A percentile compares a stretch with the other conserved stretches of the same genome.
These are phyloP conservation scores for Unio pictorum DNA, from an alignment of 2,888 invertebrate genomes.

Conservation along the genomic window DNA sequence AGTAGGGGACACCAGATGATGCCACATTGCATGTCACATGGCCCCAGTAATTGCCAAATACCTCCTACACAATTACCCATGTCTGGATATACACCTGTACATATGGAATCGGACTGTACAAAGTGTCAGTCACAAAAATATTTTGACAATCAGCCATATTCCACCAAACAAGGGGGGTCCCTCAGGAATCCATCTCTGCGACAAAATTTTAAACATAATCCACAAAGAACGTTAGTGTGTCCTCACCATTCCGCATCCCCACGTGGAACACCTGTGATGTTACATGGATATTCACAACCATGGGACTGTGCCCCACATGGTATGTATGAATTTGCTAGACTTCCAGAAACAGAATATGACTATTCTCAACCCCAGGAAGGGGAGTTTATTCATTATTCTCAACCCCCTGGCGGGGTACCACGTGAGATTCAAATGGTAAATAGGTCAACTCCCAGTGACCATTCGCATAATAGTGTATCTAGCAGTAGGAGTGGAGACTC, in stretches of 20 bases:
- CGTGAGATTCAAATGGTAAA: no score
- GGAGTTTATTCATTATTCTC: no score
- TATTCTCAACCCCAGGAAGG: conserved; percentile 26
- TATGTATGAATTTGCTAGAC: conserved; percentile 25
- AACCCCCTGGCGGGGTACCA: no score
- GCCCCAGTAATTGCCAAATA: conserved; percentile 59
- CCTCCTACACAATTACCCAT: conserved; percentile 46
- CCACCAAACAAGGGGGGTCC: conserved; percentile 18
- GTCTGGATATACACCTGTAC: conserved; percentile 38
- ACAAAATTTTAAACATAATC: conserved; percentile 18
- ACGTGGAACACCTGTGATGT: conserved; percentile 38
- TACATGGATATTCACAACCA: conserved; percentile 36
- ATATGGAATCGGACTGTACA: conserved; percentile 53
- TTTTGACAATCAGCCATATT: conserved; percentile 33
- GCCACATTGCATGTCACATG: conserved; percentile 9
- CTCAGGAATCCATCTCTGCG: conserved; percentile 19
- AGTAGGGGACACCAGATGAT: conserved; percentile 49
- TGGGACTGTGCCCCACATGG: conserved; percentile 30
- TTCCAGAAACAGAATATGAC: conserved; percentile 17
- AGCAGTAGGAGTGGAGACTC: no score
- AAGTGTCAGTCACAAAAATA: conserved; percentile 43
- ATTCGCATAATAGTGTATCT: no score
- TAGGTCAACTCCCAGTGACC: no score
- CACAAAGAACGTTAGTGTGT: conserved; percentile 11
- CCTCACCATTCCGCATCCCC: conserved; percentile 11